phyloP scores from a whole-genome alignment of 2,797 vertebrate species.

The Coregonus suidteri region DNA sequence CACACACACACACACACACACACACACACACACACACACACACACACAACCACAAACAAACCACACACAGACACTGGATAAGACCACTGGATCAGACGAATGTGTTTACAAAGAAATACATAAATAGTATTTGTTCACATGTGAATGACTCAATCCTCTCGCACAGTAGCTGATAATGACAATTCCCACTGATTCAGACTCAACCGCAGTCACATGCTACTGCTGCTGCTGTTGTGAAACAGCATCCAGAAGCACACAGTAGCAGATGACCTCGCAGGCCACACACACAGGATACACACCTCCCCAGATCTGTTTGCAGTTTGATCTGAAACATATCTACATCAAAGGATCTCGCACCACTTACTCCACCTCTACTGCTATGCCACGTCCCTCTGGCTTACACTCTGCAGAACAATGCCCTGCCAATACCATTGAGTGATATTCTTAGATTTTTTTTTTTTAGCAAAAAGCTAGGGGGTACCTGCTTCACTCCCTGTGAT shows the following conservation, averaged over 20 bases:
- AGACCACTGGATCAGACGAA: too few species aligned
- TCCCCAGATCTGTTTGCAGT: neutral
- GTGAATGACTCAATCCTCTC: neutral
- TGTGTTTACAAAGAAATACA: too few species aligned
- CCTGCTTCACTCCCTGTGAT: neutral
- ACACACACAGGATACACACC: neutral
- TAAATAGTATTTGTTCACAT: slow-evolving; percentile 1
- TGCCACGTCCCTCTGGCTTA: neutral
- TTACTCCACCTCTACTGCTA: neutral
- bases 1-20: too few species aligned
- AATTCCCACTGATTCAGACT: neutral
- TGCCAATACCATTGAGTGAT: neutral
- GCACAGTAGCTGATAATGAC: neutral
- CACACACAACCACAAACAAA: too few species aligned
- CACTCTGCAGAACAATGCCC: neutral
- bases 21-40: too few species aligned
- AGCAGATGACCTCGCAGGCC: too few species aligned
- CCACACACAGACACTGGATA: too few species aligned
- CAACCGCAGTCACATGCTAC: slow-evolving; percentile 47
- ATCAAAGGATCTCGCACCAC: neutral
- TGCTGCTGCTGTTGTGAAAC: slow-evolving; percentile 85
- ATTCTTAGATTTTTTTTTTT: neutral
- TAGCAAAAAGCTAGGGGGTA: too few species aligned
- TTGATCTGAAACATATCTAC: neutral
- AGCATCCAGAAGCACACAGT: neutral